A percentile compares a stretch with the other conserved stretches of the same genome.
Evolutionary conservation across 2,113 vertebrate species (phyloP).

Genomic region (Nycticebus coucang): DNA sequence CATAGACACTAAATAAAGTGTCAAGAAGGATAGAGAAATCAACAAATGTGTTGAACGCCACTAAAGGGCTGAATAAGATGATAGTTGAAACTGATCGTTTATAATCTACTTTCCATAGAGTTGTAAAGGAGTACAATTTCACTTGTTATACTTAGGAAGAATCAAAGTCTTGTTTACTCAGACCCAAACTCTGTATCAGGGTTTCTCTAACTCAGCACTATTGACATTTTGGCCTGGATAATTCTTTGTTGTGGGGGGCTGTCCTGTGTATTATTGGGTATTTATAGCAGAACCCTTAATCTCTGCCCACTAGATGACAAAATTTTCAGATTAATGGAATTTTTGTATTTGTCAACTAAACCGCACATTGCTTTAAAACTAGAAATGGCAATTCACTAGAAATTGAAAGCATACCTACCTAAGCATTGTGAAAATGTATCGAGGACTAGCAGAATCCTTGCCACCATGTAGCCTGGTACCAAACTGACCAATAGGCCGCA

Average conservation of each 20-base stretch:
- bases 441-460: constrained; percentile 98
- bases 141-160: constrained; percentile 45
- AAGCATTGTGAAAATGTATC: constrained; percentile 99
- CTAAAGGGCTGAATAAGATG: neutral
- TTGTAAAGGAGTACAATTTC: constrained; percentile 34
- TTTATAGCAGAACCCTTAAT: neutral
- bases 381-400: neutral
- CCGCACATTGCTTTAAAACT: constrained; percentile 33
- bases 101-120: neutral
- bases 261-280: neutral
- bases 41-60: neutral
- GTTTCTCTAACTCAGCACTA: neutral
- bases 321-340: constrained; percentile 28
- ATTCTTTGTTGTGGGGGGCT: neutral
- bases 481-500: constrained; percentile 97
- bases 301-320: neutral
- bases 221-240: neutral
- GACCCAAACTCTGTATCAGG: neutral
- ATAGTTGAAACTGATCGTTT: neutral
- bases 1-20: neutral
- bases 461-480: constrained; percentile 96
- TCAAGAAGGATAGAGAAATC: neutral
- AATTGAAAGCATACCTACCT: constrained; percentile 86
- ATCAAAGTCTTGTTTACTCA: constrained; percentile 11
- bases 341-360: neutral